phyloP scores from a whole-genome alignment of 2,113 vertebrate genomes.

The Conger conger region DNA sequence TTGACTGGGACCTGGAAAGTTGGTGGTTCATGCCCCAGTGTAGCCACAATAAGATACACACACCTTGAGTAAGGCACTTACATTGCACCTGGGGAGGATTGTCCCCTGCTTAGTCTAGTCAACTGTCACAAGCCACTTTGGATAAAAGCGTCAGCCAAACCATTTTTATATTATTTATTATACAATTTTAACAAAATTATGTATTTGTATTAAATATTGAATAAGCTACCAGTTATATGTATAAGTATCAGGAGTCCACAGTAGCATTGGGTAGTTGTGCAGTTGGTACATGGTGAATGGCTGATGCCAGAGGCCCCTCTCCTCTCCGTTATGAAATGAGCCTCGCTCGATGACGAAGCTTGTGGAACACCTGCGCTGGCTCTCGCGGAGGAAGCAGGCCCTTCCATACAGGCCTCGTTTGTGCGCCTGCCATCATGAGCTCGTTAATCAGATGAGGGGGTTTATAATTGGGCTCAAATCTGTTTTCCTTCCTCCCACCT shows the following conservation, averaged over 20 bases:
- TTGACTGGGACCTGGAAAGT: no score
- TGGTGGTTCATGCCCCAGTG: no score
- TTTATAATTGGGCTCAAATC: slow-evolving; percentile 24
- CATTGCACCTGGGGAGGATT: no score
- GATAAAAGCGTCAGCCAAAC: no score
- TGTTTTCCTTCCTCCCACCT: slow-evolving; percentile 16
- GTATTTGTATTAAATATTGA: no score
- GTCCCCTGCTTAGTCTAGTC: no score
- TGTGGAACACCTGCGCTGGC: slow-evolving; percentile 24
- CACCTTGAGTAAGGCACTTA: no score
- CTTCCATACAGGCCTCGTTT: background rate
- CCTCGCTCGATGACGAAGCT: slow-evolving; percentile 15
- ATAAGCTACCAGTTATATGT: background rate
- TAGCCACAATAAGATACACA: no score
- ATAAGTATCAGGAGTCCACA: background rate
- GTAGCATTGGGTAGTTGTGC: background rate
- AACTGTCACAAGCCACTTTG: no score
- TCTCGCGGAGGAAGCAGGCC: background rate
- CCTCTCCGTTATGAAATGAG: background rate
- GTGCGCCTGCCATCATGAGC: background rate
- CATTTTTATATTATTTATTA: no score
- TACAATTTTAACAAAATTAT: no score
- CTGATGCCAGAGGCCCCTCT: background rate
- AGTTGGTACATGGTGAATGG: background rate
- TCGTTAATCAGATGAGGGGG: slow-evolving; percentile 14